Percentiles rank a stretch among this genome's conserved stretches.
Evolutionary conservation across 2,888 invertebrate genomes (phyloP).

Genomic region (Camponotus fellah): DNA sequence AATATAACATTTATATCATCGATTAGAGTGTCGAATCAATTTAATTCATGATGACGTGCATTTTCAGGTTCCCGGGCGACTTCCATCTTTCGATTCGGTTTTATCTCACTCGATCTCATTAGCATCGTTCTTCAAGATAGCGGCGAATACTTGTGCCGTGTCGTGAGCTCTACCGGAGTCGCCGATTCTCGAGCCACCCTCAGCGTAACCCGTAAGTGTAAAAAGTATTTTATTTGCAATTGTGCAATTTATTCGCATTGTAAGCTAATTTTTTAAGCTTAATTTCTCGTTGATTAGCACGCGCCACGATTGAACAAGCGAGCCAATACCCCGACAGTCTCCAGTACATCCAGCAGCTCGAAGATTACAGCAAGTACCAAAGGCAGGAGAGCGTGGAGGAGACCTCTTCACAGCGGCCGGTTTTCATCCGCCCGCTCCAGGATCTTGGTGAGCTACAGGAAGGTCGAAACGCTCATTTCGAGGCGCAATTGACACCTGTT

Average conservation of each 20-base stretch:
- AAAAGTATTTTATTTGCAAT: background rate
- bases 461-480: conserved; percentile 97
- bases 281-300: conserved; percentile 86
- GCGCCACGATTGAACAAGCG: conserved; percentile 94
- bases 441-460: conserved; percentile 95
- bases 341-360: conserved; percentile 95
- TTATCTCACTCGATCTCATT: conserved; percentile 97
- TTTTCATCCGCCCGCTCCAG: conserved; percentile 95
- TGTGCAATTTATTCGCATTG: background rate
- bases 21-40: background rate
- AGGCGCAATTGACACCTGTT: conserved; percentile 96
- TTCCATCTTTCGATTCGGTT: conserved; percentile 98
- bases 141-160: conserved; percentile 96
- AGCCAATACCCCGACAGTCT: conserved; percentile 97
- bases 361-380: conserved; percentile 96
- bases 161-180: conserved; percentile 94
- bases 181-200: conserved; percentile 95
- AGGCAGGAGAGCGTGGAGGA: conserved; percentile 95
- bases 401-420: conserved; percentile 92
- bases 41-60: background rate
- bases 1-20: conserved; percentile 70
- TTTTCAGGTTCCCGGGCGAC: conserved; percentile 96
- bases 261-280: background rate
- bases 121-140: conserved; percentile 94
- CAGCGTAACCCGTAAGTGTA: conserved; percentile 89